Base-by-base conservation (phyloP, 1,140 invertebrate genomes). In the Drosophila carrolli region DNA sequence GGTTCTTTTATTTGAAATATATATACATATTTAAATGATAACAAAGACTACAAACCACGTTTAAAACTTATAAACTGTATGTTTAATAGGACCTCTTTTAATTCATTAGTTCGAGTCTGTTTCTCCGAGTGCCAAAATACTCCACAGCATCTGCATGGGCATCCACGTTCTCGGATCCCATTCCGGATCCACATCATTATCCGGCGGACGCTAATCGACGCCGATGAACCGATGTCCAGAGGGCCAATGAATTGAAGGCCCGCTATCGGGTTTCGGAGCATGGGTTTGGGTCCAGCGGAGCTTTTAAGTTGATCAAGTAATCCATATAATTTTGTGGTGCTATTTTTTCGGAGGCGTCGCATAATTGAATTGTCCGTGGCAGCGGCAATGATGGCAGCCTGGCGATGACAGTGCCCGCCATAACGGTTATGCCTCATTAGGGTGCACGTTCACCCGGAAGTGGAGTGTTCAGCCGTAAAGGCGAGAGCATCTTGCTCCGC, bases 171-270 rank as follows among this genome's bases (percentile, higher is more conserved):
- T 29, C 55, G 27, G 23, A 46, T 38, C 46, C 43, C 19, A 23
- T 53, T 51, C 60, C 67, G 13, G 27, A 48, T 32, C 62, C 67
- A 47, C 58, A 48, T 71, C 53, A 27, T 57, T 50, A 48, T 35
- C 47, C 27, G 51, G 35, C 53, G 35, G 51, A 44, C 58, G 55
- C 81, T 83, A 83, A 86, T 86, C 83, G 83, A 82, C 73, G 70
- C 65, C 58, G 9, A 11, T 46, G 43, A 19, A 4, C 61, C 51
- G 57, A 78, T 58, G 27, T 32, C 41, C 57, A 35, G 14, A 54
- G 38, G 29, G 43, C 40, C 56, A 53, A 53, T 53, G 32, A 32
- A 40, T 32, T 23, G 7, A 27, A 40, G 19, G 32, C 19, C 11
- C 5, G 19, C 80, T 86, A 80, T 86, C 79, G 66, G 47, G 50